These are phyloP conservation scores for Drosophila mauritiana DNA, from an alignment of 1,140 invertebrate genomes.

Conservation along the genomic window DNA sequence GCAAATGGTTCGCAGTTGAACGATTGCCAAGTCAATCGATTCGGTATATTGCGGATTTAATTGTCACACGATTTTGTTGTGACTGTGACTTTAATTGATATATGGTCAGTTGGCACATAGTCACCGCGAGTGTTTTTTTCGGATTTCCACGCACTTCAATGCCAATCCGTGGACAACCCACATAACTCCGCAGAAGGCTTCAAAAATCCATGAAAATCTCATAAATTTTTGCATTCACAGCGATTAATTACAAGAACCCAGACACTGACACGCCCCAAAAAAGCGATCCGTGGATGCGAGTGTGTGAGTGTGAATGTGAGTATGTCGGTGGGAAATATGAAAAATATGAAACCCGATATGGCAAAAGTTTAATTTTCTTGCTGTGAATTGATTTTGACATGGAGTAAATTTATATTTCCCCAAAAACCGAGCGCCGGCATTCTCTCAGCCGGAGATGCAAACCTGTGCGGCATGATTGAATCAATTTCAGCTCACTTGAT, in stretches of 20 bases:
- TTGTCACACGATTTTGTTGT: slow-evolving; percentile 78
- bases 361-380: slow-evolving; percentile 33
- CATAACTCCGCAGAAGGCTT: slow-evolving; percentile 63
- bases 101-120: slow-evolving; percentile 48
- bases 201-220: slow-evolving; percentile 72
- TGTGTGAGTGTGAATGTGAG: background rate
- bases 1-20: slow-evolving; percentile 68
- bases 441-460: slow-evolving; percentile 32
- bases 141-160: slow-evolving; percentile 68
- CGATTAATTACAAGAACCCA: slow-evolving; percentile 72
- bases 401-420: slow-evolving; percentile 55
- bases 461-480: slow-evolving; percentile 62
- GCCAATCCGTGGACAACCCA: slow-evolving; percentile 50
- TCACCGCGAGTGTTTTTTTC: slow-evolving; percentile 53
- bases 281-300: slow-evolving; percentile 20
- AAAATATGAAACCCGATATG: slow-evolving; percentile 49
- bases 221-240: slow-evolving; percentile 72
- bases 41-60: slow-evolving; percentile 54
- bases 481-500: slow-evolving; percentile 51
- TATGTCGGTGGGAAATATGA: slow-evolving; percentile 50
- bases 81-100: slow-evolving; percentile 78
- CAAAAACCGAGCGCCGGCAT: slow-evolving; percentile 10
- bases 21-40: slow-evolving; percentile 60
- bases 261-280: slow-evolving; percentile 64
- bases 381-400: slow-evolving; percentile 64